These are phyloP conservation scores for Laupala kohalensis DNA, from an alignment of 1,140 invertebrate species.

Conservation along the genomic window DNA sequence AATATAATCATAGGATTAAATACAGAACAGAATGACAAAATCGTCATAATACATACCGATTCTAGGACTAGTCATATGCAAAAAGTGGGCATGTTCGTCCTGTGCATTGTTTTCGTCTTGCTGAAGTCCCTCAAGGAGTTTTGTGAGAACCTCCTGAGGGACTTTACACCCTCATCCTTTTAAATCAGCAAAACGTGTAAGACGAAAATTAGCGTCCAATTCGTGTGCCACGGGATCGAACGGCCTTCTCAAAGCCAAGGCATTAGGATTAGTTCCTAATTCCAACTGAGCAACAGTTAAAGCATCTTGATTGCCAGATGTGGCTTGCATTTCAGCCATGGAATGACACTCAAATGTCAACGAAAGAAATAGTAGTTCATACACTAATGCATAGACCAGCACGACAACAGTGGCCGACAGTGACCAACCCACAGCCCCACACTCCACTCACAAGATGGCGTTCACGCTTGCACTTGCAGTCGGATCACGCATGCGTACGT, in stretches of 20 bases:
- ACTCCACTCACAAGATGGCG: slow-evolving; percentile 11
- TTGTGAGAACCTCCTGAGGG: slow-evolving; percentile 89
- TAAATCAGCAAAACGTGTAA: slow-evolving; percentile 92
- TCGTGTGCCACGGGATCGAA: slow-evolving; percentile 93
- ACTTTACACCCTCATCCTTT: slow-evolving; percentile 99
- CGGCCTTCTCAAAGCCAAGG: slow-evolving; percentile 66
- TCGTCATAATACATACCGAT: slow-evolving; percentile 39
- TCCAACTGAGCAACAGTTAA: slow-evolving; percentile 69
- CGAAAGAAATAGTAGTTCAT: too few species aligned
- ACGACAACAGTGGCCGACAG: too few species aligned
- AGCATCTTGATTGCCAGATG: slow-evolving; percentile 52
- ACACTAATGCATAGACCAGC: too few species aligned
- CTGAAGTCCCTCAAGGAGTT: slow-evolving; percentile 89
- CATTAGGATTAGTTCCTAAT: slow-evolving; percentile 65
- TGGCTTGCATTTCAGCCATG: slow-evolving; percentile 36
- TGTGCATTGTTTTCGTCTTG: slow-evolving; percentile 67
- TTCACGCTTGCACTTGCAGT: too few species aligned
- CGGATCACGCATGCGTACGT: too few species aligned
- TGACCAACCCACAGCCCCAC: slow-evolving; percentile 5
- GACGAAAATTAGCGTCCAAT: slow-evolving; percentile 82
- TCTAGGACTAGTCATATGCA: slow-evolving; percentile 76
- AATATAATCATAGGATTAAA: too few species aligned
- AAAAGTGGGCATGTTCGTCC: slow-evolving; percentile 73
- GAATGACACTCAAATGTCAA: too few species aligned
- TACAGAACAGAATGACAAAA: too few species aligned